Conservation (phyloP, 2,888 invertebrate species). For the Stenichneumon culpator region DNA sequence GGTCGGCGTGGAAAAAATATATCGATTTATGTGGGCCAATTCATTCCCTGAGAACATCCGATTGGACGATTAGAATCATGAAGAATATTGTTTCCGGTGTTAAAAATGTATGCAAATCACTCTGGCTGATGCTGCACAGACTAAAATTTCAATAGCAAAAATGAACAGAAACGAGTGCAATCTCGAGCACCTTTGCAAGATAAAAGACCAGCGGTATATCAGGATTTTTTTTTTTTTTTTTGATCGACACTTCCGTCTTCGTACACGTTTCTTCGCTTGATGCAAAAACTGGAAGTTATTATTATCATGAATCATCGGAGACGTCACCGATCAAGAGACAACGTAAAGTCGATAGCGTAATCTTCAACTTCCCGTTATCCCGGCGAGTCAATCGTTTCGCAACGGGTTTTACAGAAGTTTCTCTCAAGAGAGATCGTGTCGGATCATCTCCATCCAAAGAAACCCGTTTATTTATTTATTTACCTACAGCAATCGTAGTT, state of each 20-base stretch:
- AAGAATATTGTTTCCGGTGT: too few species aligned
- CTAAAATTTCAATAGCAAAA: too few species aligned
- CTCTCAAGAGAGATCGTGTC: slow-evolving; percentile 49
- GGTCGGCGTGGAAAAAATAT: too few species aligned
- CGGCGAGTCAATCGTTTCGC: not conserved
- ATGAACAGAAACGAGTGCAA: not conserved
- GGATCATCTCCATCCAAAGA: slow-evolving; percentile 9
- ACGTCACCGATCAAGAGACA: not conserved
- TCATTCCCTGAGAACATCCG: too few species aligned
- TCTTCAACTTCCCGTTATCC: not conserved
- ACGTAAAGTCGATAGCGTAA: not conserved
- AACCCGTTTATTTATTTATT: slow-evolving; percentile 51
- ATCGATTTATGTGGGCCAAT: too few species aligned
- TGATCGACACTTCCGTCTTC: slow-evolving; percentile 6
- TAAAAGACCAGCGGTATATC: not conserved
- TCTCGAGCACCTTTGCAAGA: not conserved
- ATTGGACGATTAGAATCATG: too few species aligned
- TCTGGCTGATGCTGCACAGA: too few species aligned
- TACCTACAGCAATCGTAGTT: not conserved
- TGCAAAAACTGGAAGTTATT: not conserved
- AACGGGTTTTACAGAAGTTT: slow-evolving; percentile 44
- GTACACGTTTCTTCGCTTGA: not conserved
- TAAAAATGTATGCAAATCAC: too few species aligned
- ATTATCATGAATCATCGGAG: not conserved
- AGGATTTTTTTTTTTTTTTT: not conserved